Base-by-base conservation (phyloP, 2,113 vertebrate genomes). In the Gnathonemus echidnorhynchus region DNA sequence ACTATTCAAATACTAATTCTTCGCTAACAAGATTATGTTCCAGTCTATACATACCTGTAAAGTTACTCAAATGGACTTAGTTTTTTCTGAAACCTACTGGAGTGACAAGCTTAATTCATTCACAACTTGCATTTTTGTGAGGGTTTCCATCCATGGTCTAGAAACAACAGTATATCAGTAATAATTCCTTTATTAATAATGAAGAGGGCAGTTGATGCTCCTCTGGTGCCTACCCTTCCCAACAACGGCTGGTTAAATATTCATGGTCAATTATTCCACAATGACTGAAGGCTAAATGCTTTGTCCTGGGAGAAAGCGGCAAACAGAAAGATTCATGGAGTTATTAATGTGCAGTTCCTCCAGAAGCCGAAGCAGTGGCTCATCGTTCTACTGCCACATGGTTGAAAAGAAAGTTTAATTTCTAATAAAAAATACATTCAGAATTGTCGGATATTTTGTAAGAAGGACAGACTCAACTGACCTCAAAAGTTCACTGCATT, bases 281-380 rank as follows among this genome's bases (percentile, higher is more conserved):
- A 53, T 83, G 90, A 88, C 88, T 83, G 90, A 88, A 84, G 87
- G 87, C 53, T 84, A 90, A 90, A 90, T 42, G 90, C 70, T 58
- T 87, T n/a, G 87, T 83, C 86, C 86, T 83, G 66, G 8, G 13
- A 84, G 77, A 27, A 10, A 70, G 91, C n/a, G 27, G 48, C 45
- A 42, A 89, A 77, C 86, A 90, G 62, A 88, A 90, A 91, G 89
- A 89, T 66, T 50, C n/a, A 89, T 89, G 92, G 90, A 93, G 90
- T 93, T 92, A 93, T 92, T 93, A 91, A 93, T 92, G 91, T 88
- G 90, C 88, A 88, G 90, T 90, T 90, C 90, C 90, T 89, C 88
- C 74, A 52, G 39, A 89, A 84, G 50, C 88, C 39, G 0, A 39
- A 39, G 39, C 52, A 46, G 88, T n/a, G 42, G 21, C 10, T 66